Evolutionary conservation across 2,113 vertebrate species (phyloP), one percentile per base, ranked within the genome.

Genomic region (Saimiri boliviensis): DNA sequence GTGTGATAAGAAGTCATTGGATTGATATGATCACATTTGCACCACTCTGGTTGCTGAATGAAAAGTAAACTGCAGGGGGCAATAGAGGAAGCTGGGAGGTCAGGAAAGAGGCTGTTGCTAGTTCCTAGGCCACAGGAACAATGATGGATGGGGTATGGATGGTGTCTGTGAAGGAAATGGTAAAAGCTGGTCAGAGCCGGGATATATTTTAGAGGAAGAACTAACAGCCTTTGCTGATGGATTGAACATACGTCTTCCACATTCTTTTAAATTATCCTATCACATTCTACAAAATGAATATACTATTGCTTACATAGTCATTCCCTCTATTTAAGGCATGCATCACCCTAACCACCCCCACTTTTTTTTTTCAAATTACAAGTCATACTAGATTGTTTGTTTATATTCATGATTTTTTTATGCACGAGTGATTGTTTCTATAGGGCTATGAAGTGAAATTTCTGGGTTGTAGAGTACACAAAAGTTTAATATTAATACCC

Each of bases 401-500:
- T 49, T 49, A 42, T 79, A 85, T 32, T 86, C 60, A 74, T 71
- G 30, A 49, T 23, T 70, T 32, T 60, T 89, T 92, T 86, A 82
- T 27, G 37, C 27, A 70, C 3, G 3, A 77, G 37, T 81, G 45
- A 37, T 56, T 76, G 13, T 82, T 96, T 94, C 74, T 95, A 37
- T 56, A 82, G 54, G 35, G 32, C 4, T 74, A 58, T 40, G 80
- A 93, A 94, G 54, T 76, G 25, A 93, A 91, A 93, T 52, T 71
- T 13, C 79, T 93, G n/a, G 58, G 45, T 92, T 49, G 47, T 27
- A 84, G 80, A 83, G 56, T 37, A 45, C 71, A 80, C 32, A 9
- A 63, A 80, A 91, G 20, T 81, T 91, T 96, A 94, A 95, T 85
- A 80, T 93, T 93, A 91, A 83, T n/a, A 88, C 83, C 92, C 80